phyloP scores from a whole-genome alignment of 2,888 invertebrate genomes.

The Operophtera brumata region DNA sequence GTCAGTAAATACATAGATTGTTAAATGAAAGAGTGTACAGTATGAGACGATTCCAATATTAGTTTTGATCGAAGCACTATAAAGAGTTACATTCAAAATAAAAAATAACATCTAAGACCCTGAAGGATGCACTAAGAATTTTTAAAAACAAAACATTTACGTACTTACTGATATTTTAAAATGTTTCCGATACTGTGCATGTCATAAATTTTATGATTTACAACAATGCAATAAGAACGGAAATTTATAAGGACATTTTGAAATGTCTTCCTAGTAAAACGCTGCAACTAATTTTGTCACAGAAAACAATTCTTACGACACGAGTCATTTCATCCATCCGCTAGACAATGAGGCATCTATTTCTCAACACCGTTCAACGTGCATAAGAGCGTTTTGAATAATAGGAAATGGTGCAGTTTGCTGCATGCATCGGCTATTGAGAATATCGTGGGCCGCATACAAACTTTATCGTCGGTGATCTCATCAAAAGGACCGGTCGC shows the following conservation, averaged over 20 bases:
- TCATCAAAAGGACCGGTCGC: slow-evolving; percentile 79
- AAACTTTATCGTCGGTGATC: slow-evolving; percentile 73
- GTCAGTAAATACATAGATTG: not conserved
- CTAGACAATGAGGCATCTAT: slow-evolving; percentile 71
- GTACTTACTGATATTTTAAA: not conserved
- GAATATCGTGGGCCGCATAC: slow-evolving; percentile 74
- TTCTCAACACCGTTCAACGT: slow-evolving; percentile 54
- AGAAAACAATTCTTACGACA: slow-evolving; percentile 44
- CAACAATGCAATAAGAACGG: not conserved
- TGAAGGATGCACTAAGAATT: not conserved
- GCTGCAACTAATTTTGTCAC: slow-evolving; percentile 22
- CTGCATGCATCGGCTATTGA: slow-evolving; percentile 70
- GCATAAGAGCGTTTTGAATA: slow-evolving; percentile 60
- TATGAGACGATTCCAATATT: not conserved
- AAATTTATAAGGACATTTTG: slow-evolving; percentile 1
- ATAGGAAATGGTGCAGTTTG: slow-evolving; percentile 77
- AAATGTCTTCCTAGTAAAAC: slow-evolving; percentile 26
- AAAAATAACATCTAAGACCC: not conserved
- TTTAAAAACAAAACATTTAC: not conserved
- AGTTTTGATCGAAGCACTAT: no score
- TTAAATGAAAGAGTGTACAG: not conserved
- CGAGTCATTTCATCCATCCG: slow-evolving; percentile 48
- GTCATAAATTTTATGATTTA: not conserved
- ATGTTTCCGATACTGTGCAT: not conserved
- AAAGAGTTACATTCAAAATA: not conserved